phyloP scores from a whole-genome alignment of 2,113 vertebrate species.

The Myiopsitta monachus region DNA sequence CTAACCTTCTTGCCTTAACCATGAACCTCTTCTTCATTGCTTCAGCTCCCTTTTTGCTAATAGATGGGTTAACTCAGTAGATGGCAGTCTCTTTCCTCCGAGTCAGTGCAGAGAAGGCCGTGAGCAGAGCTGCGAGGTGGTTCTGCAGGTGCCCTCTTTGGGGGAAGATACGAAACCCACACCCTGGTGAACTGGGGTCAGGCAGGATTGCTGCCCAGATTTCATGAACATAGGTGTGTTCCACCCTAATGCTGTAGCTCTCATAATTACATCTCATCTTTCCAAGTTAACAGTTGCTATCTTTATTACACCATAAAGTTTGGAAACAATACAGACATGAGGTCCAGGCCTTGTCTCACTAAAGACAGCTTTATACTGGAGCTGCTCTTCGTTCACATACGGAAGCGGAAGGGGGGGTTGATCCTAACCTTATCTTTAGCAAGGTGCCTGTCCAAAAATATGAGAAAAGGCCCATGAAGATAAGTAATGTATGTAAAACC shows the following conservation, averaged over 20 bases:
- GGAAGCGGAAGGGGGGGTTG: background rate
- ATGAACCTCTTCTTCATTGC: background rate
- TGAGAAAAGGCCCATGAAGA: background rate
- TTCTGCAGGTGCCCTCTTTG: background rate
- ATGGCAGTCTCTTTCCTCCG: constrained; percentile 35
- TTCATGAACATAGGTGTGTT: background rate
- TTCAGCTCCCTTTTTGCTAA: background rate
- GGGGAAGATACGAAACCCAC: background rate
- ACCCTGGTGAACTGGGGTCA: background rate
- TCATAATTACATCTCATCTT: background rate
- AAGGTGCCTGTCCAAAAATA: background rate
- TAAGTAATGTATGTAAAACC: background rate
- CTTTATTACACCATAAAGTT: background rate
- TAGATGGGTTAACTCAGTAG: constrained; percentile 35
- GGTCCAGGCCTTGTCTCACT: background rate
- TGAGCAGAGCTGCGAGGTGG: fast-evolving
- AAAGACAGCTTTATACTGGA: background rate
- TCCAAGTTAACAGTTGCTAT: background rate
- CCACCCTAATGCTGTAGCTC: background rate
- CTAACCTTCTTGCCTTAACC: background rate
- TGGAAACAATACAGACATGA: background rate
- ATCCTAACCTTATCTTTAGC: background rate
- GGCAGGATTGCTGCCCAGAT: fast-evolving
- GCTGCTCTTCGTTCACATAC: background rate
- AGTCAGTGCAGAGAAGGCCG: background rate